These are phyloP conservation scores for Abrostola triplasia DNA, from an alignment of 2,888 invertebrate species.

Conservation along the genomic window DNA sequence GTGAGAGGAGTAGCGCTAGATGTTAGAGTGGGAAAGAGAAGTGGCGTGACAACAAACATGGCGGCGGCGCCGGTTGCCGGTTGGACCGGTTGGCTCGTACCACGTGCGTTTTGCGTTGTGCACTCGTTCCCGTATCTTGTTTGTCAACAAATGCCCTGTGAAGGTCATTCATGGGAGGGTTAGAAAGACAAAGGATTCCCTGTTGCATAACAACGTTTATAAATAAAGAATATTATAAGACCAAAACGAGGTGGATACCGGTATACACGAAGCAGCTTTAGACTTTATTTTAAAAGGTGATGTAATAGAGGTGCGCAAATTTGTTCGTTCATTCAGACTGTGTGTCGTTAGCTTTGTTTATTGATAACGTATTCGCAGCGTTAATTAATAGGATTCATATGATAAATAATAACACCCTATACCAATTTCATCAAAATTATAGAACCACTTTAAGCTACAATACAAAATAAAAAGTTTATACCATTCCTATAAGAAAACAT, in stretches of 20 bases:
- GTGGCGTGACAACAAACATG: constrained; percentile 88
- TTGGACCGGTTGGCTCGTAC: constrained; percentile 80
- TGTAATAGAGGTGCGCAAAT: constrained; percentile 58
- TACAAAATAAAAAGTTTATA: background rate
- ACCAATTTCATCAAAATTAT: background rate
- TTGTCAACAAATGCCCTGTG: constrained; percentile 87
- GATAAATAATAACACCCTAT: background rate
- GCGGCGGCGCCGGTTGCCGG: constrained; percentile 83
- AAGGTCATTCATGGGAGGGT: constrained; percentile 83
- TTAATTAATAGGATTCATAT: constrained; percentile 1
- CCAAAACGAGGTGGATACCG: constrained; percentile 36
- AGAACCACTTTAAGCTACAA: background rate
- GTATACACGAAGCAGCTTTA: constrained; percentile 34
- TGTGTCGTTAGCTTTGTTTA: constrained; percentile 46
- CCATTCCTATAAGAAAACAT: background rate
- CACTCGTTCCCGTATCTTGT: constrained; percentile 80
- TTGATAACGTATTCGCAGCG: constrained; percentile 19
- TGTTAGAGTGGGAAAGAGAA: constrained; percentile 69
- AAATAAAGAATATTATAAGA: constrained; percentile 43
- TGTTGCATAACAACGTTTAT: constrained; percentile 67
- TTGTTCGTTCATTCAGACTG: constrained; percentile 53
- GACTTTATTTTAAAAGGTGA: constrained; percentile 55
- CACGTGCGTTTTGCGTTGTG: constrained; percentile 84
- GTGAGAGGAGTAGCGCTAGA: constrained; percentile 57
- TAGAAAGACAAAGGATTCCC: constrained; percentile 77